Percentiles rank a stretch among this genome's conserved stretches.
Conservation (phyloP, 2,113 vertebrate genomes). For the Pangasianodon hypophthalmus region DNA sequence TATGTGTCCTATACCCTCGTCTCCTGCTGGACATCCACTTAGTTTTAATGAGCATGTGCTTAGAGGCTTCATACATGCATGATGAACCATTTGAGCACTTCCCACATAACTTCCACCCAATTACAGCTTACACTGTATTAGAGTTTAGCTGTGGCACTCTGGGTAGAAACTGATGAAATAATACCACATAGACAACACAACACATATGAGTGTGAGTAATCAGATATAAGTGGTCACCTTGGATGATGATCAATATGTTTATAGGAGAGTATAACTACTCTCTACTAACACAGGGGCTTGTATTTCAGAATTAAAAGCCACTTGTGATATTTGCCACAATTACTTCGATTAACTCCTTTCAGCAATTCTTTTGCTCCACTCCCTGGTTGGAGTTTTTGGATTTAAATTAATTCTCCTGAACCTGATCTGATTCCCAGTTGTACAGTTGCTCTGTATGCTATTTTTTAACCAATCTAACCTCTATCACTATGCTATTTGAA, state of each 20-base stretch:
- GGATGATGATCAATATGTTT: neutral
- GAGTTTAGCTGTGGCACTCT: conserved; percentile 30
- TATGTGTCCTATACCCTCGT: conserved; percentile 66
- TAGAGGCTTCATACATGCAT: conserved; percentile 24
- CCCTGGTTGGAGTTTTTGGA: neutral
- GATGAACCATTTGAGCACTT: conserved; percentile 32
- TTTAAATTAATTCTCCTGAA: neutral
- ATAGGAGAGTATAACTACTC: neutral
- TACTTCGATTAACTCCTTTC: neutral
- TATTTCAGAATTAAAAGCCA: neutral
- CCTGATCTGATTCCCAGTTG: neutral
- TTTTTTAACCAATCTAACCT: neutral
- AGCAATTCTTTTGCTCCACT: neutral
- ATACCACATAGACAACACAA: neutral
- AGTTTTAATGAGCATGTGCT: conserved; percentile 57
- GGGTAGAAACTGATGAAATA: neutral
- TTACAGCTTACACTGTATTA: conserved; percentile 55
- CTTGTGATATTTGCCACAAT: neutral
- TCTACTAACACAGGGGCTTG: neutral
- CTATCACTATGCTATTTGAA: neutral
- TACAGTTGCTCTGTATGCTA: neutral
- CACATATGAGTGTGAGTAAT: neutral
- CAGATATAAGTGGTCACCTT: neutral
- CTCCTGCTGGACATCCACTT: conserved; percentile 62
- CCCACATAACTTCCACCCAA: conserved; percentile 60